Evolutionary conservation across 2,113 vertebrate species (phyloP), one percentile per base, ranked within the genome.

Genomic region (Petroica traversi): DNA sequence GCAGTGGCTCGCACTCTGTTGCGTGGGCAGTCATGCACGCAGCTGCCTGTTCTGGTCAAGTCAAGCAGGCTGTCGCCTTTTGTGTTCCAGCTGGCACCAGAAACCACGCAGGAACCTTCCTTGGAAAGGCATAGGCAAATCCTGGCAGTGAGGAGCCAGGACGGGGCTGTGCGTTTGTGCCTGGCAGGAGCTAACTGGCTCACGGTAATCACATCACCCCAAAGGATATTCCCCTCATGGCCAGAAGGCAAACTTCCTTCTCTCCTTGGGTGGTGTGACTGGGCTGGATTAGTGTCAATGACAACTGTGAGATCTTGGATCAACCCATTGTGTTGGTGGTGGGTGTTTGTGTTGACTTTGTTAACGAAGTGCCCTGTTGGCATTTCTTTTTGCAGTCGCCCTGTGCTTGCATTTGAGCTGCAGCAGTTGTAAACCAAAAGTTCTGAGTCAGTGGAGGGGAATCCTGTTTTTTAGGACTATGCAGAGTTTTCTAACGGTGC

Each of bases 401-500:
- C 76, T 91, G 66, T 40, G 12, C 58, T 69, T 31, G 49, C 12
- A 0, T 87, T 89, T 57, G 82, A 85, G 74, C 92, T 81, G 75
- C 55, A 9, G 76, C 69, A 12, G 20, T 89, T 96, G 69, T 67
- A 93, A 78, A 52, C 63, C 92, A 95, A 81, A 85, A 63, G 80
- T 57, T 96, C 59, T 15, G 48, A 48, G 88, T 73, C 49, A 45
- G 59, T 9, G 62, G 81, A 64, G 54, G 71, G 55, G 41, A 81
- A 93, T 67, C 57, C 86, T 48, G 48, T 87, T 75, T 59, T 89
- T 76, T 57, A 63, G 96, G 79, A 91, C 97, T 97, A 96, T 97
- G 97, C 97, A 97, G 97, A 75, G 12, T 96, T 97, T 97, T 97
- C 85, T 97, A 94, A 91, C 97, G 92, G 98, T 98, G 98, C 98